Percentiles rank a stretch among this genome's conserved stretches.
Conservation (phyloP, 2,888 invertebrate genomes). For the Nyleta sp. region DNA sequence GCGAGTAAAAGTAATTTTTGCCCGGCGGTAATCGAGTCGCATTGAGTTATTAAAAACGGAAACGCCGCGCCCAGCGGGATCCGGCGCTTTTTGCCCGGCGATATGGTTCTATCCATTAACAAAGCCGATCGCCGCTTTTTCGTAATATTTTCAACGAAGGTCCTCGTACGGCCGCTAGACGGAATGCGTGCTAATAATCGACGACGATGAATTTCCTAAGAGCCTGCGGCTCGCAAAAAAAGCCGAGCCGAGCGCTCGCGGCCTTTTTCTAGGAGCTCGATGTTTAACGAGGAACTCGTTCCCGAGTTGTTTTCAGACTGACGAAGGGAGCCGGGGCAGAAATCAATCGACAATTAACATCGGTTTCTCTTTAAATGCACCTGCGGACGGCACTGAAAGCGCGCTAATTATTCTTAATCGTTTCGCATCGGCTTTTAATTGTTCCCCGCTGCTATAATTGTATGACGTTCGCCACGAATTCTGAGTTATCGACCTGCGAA, state of each 20-base stretch:
- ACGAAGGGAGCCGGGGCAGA: constrained; percentile 36
- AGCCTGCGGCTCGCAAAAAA: constrained; percentile 31
- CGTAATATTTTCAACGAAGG: constrained; percentile 38
- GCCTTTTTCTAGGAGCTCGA: constrained; percentile 42
- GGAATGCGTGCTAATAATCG: constrained; percentile 57
- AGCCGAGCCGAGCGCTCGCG: constrained; percentile 6
- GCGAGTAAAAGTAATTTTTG: constrained; percentile 6
- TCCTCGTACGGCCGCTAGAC: not conserved
- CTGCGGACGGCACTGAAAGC: constrained; percentile 31
- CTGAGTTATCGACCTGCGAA: constrained; percentile 54
- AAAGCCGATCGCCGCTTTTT: constrained; percentile 45
- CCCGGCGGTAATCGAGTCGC: not conserved
- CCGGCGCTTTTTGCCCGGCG: too few species aligned
- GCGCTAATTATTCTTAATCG: constrained; percentile 59
- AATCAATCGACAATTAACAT: constrained; percentile 62
- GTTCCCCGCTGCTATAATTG: constrained; percentile 18
- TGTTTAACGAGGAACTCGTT: constrained; percentile 53
- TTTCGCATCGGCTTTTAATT: constrained; percentile 50
- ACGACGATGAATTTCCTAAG: constrained; percentile 40
- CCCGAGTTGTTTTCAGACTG: constrained; percentile 31
- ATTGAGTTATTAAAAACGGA: constrained; percentile 38
- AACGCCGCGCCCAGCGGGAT: constrained; percentile 6
- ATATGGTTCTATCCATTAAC: too few species aligned
- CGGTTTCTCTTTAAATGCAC: constrained; percentile 51
- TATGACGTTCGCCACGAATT: constrained; percentile 47